Conservation (phyloP, 2,797 vertebrate genomes). For the Hyperoplus lanceolatus region DNA sequence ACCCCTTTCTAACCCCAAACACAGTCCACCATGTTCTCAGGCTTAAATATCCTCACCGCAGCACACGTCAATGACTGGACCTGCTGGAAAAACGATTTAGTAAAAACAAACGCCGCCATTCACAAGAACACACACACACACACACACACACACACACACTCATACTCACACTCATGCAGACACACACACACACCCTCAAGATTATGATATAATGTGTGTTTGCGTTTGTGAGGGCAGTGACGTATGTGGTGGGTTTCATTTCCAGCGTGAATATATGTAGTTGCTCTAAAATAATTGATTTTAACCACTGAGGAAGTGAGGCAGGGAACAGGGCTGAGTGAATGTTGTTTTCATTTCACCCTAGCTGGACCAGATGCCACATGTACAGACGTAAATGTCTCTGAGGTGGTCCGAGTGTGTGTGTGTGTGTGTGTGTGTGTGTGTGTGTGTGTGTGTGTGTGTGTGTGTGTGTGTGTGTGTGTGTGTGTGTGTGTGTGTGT, state of each 20-base stretch:
- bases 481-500: slow-evolving; percentile 3
- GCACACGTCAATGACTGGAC: neutral
- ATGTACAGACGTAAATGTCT: neutral
- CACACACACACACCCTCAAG: neutral
- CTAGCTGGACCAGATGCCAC: slow-evolving; percentile 5
- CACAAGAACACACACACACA: neutral
- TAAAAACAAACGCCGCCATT: neutral
- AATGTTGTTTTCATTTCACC: slow-evolving; percentile 36
- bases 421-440: too few species aligned
- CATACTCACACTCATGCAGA: neutral
- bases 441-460: too few species aligned
- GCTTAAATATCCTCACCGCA: slow-evolving; percentile 15
- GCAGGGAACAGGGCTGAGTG: slow-evolving; percentile 2
- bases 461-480: neutral
- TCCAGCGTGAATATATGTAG: neutral
- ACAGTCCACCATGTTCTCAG: slow-evolving; percentile 3
- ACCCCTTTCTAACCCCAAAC: slow-evolving; percentile 26
- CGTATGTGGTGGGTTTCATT: slow-evolving; percentile 5
- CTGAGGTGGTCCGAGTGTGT: neutral
- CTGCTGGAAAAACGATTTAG: neutral
- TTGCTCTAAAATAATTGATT: slow-evolving; percentile 56
- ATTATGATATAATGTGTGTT: neutral
- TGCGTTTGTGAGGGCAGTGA: slow-evolving; percentile 18
- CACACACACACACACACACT: neutral
- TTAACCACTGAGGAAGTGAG: slow-evolving; percentile 22